phyloP scores from a whole-genome alignment of 1,140 invertebrate species.

The Bombus superbus region DNA sequence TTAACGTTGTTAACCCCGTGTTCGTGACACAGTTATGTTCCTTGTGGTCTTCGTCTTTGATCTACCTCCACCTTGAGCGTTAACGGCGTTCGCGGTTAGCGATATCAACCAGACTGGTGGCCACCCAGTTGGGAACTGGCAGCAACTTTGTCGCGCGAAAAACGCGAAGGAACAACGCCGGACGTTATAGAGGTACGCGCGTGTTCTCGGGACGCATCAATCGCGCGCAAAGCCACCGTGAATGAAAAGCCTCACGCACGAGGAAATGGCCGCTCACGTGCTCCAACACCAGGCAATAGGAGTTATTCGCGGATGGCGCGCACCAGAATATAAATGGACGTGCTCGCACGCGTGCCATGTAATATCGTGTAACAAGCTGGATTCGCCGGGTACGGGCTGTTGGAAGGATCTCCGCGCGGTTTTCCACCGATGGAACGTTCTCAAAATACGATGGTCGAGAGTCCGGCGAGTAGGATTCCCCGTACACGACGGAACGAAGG shows the following conservation, averaged over 20 bases:
- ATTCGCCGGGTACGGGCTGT: conserved; percentile 19
- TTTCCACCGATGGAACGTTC: neutral
- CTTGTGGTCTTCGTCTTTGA: too few species aligned
- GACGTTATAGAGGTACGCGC: neutral
- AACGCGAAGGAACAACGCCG: neutral
- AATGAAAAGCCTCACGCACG: conserved; percentile 8
- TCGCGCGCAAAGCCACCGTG: too few species aligned
- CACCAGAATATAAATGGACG: conserved; percentile 58
- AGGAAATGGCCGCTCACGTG: conserved; percentile 12
- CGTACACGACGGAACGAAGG: neutral
- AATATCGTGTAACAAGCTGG: conserved; percentile 68
- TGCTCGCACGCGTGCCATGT: conserved; percentile 40
- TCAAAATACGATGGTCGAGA: neutral
- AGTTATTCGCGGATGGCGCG: conserved; percentile 35
- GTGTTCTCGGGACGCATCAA: neutral
- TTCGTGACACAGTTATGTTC: too few species aligned
- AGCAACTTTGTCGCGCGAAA: neutral
- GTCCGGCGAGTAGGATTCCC: neutral
- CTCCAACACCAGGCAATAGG: conserved; percentile 9
- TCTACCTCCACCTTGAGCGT: too few species aligned
- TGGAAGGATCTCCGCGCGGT: neutral
- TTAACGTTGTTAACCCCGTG: too few species aligned
- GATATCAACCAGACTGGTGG: too few species aligned
- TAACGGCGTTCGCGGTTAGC: too few species aligned
- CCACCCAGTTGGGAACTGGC: too few species aligned